Evolutionary conservation across 2,797 vertebrate genomes (phyloP).

Genomic region (Alca torda): DNA sequence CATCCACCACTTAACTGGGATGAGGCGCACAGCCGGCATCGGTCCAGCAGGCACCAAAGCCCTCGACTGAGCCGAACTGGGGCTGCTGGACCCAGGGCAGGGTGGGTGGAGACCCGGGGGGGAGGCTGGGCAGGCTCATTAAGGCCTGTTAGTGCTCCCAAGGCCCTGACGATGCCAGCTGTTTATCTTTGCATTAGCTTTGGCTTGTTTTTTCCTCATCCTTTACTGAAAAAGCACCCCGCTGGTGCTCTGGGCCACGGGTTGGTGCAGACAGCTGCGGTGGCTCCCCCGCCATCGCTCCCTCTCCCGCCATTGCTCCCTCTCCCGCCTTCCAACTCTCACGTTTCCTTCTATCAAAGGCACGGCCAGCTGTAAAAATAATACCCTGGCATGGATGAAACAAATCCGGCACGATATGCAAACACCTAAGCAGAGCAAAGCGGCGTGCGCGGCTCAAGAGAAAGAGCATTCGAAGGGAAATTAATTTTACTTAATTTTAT

Average conservation of each 20-base stretch:
- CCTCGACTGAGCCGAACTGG: accelerated
- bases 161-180: background rate
- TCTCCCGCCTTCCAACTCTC: background rate
- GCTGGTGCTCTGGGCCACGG: accelerated
- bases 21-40: accelerated
- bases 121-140: background rate
- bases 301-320: background rate
- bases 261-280: background rate
- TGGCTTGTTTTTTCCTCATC: background rate
- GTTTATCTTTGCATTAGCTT: background rate
- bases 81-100: background rate
- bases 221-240: background rate
- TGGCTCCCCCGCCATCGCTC: background rate
- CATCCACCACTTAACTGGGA: accelerated
- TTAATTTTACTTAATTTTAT: slow-evolving; percentile 4
- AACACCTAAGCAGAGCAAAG: slow-evolving; percentile 17
- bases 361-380: slow-evolving; percentile 66
- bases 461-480: background rate
- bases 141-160: background rate
- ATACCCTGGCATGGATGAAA: slow-evolving; percentile 16
- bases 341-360: slow-evolving; percentile 22
- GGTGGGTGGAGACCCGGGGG: accelerated
- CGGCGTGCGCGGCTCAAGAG: background rate
- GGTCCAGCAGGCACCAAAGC: background rate
- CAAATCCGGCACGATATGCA: background rate